Base-by-base conservation (phyloP, 2,888 invertebrate species). In the Latrodectus elegans region DNA sequence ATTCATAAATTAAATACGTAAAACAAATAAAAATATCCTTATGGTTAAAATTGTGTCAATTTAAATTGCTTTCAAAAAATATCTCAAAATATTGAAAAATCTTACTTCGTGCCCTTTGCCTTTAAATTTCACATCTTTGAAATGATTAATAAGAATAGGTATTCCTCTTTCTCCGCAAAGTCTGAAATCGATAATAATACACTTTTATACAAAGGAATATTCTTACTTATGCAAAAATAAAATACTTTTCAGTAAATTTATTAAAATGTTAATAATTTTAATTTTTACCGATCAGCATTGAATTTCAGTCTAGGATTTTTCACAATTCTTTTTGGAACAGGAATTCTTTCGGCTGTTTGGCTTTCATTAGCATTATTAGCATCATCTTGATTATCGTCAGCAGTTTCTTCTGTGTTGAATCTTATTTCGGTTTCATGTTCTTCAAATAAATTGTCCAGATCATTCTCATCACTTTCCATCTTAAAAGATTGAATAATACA, bases 81-180 rank as follows among this genome's bases (percentile, higher is more conserved):
- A 38, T 38, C 38, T 38, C 3, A 38, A 38, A 38, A 1, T 38
- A 38, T 6, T 4, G 38, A 15, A 64, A 22, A 51, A 64, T 49
- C 81, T 67, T 87, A 89, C 89, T 60, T 93, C 98, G 91, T 95
- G 93, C 0, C 96, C 96, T 92, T 95, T 95, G 89, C 96, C 96
- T 92, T 94, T 94, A 91, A 96, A 96, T 92, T 96, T 95, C 15
- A 97, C 95, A 90, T 96, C 95, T 91, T 95, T 95, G 91, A 96
- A 97, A 91, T 96, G 94, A 6, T 95, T 94, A 85, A 95, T 95
- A 65, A 98, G 93, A 0, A 95, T 94, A n/a, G 95, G 94, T 80
- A 98, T 94, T 0, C 98, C 98, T 90, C 96, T 94, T 0, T 95
- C 94, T 0, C 97, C 96, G 87, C 94, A 95, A 15, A 98, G 92